Base-by-base conservation (phyloP, 1,140 invertebrate species). In the Aleiodes sp. region DNA sequence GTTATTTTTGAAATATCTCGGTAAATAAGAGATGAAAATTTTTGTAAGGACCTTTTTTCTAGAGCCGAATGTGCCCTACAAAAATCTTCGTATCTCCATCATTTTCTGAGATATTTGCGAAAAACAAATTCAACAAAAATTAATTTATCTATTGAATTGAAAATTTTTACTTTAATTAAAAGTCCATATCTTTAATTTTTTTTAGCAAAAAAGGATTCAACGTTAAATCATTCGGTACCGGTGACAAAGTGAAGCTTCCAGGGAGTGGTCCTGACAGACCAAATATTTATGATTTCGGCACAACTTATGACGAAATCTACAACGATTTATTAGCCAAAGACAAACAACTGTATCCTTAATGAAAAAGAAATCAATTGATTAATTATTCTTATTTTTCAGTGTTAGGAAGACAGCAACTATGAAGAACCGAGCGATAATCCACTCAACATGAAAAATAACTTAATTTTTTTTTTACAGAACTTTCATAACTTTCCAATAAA, bases 201-300 rank as follows among this genome's bases (percentile, higher is more conserved):
- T 88, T 74, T 81, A 93, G 92, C 63, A 99, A 99, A 89, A 98
- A 98, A 82, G 98, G 98, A 1, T 99, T 97, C 78, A 92, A 92
- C 78, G 97, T 99, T 0, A 89, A 94, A 80, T 99, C 97, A 0
- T 99, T 96, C 88, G 98, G 98, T 7, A 98, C 97, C 41, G 98
- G 98, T 21, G 98, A 97, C 80, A 95, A 96, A 83, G 95, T 99
- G 0, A 99, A 99, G 83, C 86, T 99, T 63, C 98, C 98, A 43
- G 98, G 98, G 39, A 92, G 95, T 67, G 92, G 97, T 7, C 92
- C 93, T 2, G 97, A 99, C 83, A 93, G 93, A 79, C 98, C 98
- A 8, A 99, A 99, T 86, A 92, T 98, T 68, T 99, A 99, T 79
- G 97, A 99, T 82, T 99, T 99, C 88, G 96, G 94, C 65, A 93